Conservation (phyloP, 2,888 invertebrate species). For the Quadriops clusia region DNA sequence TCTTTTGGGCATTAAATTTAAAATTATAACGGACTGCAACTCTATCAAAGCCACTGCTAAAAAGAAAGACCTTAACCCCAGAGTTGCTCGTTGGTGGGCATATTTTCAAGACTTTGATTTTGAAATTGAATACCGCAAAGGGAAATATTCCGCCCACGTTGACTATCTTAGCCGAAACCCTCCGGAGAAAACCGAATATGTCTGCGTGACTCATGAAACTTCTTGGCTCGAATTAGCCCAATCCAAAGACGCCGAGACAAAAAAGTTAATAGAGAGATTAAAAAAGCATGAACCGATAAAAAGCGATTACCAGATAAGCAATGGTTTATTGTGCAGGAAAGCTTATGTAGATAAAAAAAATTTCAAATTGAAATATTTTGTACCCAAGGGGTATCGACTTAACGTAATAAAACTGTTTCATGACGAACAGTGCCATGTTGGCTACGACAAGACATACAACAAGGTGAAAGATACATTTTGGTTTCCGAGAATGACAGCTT, state of each 20-base stretch:
- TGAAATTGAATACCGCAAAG: slow-evolving; percentile 11
- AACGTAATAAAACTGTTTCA: slow-evolving; percentile 4
- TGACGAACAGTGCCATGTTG: slow-evolving; percentile 8
- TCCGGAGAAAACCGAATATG: too few species aligned
- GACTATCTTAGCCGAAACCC: slow-evolving; percentile 14
- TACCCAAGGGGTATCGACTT: slow-evolving; percentile 4
- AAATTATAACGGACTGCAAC: slow-evolving; percentile 19
- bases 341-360: not conserved
- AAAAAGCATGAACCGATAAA: not conserved
- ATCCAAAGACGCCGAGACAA: slow-evolving; percentile 1
- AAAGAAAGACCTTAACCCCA: slow-evolving; percentile 13
- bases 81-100: slow-evolving; percentile 14
- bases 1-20: slow-evolving; percentile 11
- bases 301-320: not conserved
- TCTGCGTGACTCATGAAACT: too few species aligned
- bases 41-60: slow-evolving; percentile 15
- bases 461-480: slow-evolving; percentile 8
- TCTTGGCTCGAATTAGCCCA: not conserved
- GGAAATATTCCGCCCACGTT: slow-evolving; percentile 8
- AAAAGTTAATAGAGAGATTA: not conserved
- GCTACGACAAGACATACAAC: slow-evolving; percentile 6
- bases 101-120: slow-evolving; percentile 11
- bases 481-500: slow-evolving; percentile 7
- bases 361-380: slow-evolving; percentile 3
- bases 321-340: slow-evolving; percentile 1